Conservation (phyloP, 2,888 invertebrate genomes). For the Dusona sp. region DNA sequence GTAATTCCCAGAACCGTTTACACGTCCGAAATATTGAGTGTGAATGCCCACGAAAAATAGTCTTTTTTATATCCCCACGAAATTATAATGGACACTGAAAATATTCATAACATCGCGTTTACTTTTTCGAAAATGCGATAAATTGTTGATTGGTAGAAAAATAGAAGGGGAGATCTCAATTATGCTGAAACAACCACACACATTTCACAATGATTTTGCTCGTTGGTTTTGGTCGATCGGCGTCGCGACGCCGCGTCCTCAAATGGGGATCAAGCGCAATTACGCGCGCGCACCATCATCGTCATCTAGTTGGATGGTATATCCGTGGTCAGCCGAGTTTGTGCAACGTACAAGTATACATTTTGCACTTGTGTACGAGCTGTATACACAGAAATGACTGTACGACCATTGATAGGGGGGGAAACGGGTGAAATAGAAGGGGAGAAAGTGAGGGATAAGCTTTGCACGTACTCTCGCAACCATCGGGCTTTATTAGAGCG, state of each 20-base stretch:
- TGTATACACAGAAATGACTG: constrained; percentile 27
- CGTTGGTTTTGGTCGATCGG: constrained; percentile 62
- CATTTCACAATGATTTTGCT: constrained; percentile 69
- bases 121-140: constrained; percentile 46
- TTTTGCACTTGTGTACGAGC: constrained; percentile 24
- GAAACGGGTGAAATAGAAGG: not conserved
- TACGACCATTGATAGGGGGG: constrained; percentile 27
- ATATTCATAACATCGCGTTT: not conserved
- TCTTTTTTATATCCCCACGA: not conserved
- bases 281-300: constrained; percentile 77
- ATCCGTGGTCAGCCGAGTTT: constrained; percentile 53
- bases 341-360: constrained; percentile 22
- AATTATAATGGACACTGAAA: constrained; percentile 5
- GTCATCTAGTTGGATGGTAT: constrained; percentile 75
- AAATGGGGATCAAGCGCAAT: constrained; percentile 74
- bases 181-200: constrained; percentile 32
- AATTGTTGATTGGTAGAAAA: constrained; percentile 52
- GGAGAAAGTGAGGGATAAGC: constrained; percentile 17
- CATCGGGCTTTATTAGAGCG: constrained; percentile 83
- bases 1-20: not conserved
- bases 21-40: not conserved
- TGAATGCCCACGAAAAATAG: not conserved
- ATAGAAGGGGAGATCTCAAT: not conserved
- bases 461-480: constrained; percentile 56
- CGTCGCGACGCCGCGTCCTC: constrained; percentile 60